Evolutionary conservation across 2,113 vertebrate genomes (phyloP).

Genomic region (Atractosteus spatula): DNA sequence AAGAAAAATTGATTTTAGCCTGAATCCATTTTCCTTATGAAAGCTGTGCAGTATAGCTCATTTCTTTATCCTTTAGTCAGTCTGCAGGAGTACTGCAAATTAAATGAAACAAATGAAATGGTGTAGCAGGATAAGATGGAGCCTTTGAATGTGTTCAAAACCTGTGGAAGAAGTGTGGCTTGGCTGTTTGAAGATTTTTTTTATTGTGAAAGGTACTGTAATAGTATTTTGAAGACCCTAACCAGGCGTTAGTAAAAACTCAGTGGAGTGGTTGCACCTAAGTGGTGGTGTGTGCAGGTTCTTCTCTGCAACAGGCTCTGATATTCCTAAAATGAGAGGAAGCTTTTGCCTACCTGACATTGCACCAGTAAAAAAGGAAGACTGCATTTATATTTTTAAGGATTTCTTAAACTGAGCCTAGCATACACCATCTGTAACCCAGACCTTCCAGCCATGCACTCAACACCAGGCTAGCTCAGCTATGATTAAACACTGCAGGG

Average conservation of each 20-base stretch:
- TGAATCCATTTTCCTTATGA: conserved; percentile 2
- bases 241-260: too few species aligned
- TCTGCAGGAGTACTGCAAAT: not conserved
- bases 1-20: conserved; percentile 19
- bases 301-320: not conserved
- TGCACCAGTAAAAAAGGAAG: conserved; percentile 18
- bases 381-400: conserved; percentile 10
- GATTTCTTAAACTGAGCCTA: conserved; percentile 13
- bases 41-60: conserved; percentile 14
- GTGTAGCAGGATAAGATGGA: conserved; percentile 3
- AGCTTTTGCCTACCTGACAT: conserved; percentile 22
- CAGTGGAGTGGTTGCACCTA: not conserved
- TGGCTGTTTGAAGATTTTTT: not conserved
- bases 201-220: too few species aligned
- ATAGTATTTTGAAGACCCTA: too few species aligned
- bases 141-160: not conserved
- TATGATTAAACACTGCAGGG: not conserved
- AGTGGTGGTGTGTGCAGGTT: not conserved
- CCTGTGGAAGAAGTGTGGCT: not conserved
- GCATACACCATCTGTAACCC: conserved; percentile 27
- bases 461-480: not conserved
- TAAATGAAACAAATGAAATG: conserved; percentile 6
- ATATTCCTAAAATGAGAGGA: not conserved
- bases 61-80: conserved; percentile 10
- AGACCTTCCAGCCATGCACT: conserved; percentile 20